These are phyloP conservation scores for Microvelia longipes DNA, from an alignment of 1,140 invertebrate species.

Conservation along the genomic window DNA sequence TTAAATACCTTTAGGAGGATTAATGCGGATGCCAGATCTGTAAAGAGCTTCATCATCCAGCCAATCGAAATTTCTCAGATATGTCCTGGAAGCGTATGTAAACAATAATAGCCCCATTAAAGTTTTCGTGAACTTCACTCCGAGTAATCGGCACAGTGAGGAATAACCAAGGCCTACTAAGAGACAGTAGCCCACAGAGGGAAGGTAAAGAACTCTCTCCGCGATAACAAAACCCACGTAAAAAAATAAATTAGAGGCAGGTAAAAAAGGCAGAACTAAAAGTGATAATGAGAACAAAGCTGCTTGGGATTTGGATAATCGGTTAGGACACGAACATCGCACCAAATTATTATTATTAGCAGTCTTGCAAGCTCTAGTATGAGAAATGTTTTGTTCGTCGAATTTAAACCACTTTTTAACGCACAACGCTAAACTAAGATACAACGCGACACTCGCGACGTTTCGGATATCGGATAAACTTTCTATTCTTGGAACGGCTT, in stretches of 20 bases:
- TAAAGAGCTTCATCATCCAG: slow-evolving; percentile 83
- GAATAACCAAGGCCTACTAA: slow-evolving; percentile 53
- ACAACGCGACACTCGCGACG: slow-evolving; percentile 52
- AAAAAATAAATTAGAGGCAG: slow-evolving; percentile 84
- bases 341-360: slow-evolving; percentile 31
- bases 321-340: slow-evolving; percentile 15
- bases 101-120: slow-evolving; percentile 41
- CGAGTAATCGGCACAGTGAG: slow-evolving; percentile 26
- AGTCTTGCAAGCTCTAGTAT: slow-evolving; percentile 25
- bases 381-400: slow-evolving; percentile 2
- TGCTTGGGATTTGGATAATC: slow-evolving; percentile 5
- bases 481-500: slow-evolving; percentile 66
- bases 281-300: slow-evolving; percentile 39
- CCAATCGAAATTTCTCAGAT: slow-evolving; percentile 79
- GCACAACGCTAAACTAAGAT: slow-evolving; percentile 27
- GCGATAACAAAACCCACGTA: slow-evolving; percentile 95
- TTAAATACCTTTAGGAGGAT: slow-evolving; percentile 98
- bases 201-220: slow-evolving; percentile 85
- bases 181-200: slow-evolving; percentile 88
- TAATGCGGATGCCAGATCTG: slow-evolving; percentile 72
- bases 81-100: slow-evolving; percentile 56
- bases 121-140: slow-evolving; percentile 21
- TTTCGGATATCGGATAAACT: slow-evolving; percentile 58
- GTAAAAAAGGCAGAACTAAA: slow-evolving; percentile 77
- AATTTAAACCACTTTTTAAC: slow-evolving; percentile 3